Evolutionary conservation across 2,888 invertebrate genomes (phyloP).

Genomic region (Augochlorella aurata): DNA sequence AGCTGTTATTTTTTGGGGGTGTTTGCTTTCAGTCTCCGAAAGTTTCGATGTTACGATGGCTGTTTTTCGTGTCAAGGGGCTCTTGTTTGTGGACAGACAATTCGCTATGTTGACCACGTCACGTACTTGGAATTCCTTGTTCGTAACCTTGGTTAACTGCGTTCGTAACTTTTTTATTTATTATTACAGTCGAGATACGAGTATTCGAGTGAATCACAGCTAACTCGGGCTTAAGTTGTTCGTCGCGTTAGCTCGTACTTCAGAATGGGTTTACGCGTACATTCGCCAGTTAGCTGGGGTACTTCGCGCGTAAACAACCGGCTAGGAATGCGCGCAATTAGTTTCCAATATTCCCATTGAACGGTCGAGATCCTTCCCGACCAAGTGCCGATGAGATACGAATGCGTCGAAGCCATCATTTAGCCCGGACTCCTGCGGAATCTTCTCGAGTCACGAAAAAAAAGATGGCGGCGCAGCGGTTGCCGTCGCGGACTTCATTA

Average conservation of each 20-base stretch:
- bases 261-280: background rate
- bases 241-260: background rate
- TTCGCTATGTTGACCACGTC: background rate
- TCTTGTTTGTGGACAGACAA: background rate
- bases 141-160: background rate
- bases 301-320: background rate
- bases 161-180: background rate
- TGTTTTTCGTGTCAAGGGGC: background rate
- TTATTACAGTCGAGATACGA: background rate
- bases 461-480: conserved; percentile 7
- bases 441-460: background rate
- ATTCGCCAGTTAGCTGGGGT: background rate
- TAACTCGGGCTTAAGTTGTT: background rate
- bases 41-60: background rate
- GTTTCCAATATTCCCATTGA: background rate
- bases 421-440: background rate
- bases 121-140: background rate
- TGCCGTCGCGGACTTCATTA: conserved; percentile 28
- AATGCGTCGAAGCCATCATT: conserved; percentile 10
- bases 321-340: background rate
- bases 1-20: background rate
- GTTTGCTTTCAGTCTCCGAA: background rate
- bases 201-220: background rate
- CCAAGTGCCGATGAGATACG: conserved; percentile 5
- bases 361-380: background rate